Conservation (phyloP, 1,140 invertebrate genomes). For the Pseudachorutes palmiensis region DNA sequence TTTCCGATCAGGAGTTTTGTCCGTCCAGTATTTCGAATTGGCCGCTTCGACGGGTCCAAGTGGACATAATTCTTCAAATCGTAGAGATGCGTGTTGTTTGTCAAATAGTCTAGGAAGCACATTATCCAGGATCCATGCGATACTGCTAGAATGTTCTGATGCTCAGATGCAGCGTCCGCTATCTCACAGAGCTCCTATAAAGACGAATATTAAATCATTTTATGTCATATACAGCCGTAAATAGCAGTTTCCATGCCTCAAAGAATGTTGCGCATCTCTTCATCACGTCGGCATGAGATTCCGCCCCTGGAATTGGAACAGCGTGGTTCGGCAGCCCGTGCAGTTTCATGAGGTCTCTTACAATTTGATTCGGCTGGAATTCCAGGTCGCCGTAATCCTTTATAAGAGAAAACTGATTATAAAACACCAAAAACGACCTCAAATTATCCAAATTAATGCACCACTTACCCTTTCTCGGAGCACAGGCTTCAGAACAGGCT, state of each 20-base stretch:
- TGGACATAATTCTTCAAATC: not conserved
- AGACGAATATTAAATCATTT: slow-evolving; percentile 4
- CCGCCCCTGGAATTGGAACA: slow-evolving; percentile 26
- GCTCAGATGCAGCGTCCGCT: slow-evolving; percentile 12
- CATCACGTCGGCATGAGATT: slow-evolving; percentile 19
- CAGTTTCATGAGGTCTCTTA: slow-evolving; percentile 1
- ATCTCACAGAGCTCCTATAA: slow-evolving; percentile 23
- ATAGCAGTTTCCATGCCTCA: slow-evolving; percentile 18
- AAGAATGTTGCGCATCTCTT: slow-evolving; percentile 23
- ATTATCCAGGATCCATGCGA: slow-evolving; percentile 28
- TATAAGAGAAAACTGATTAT: too few relatives aligned
- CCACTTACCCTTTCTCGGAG: slow-evolving; percentile 28
- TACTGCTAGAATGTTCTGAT: slow-evolving; percentile 27
- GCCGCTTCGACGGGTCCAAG: too few relatives aligned
- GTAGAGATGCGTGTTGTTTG: slow-evolving; percentile 4
- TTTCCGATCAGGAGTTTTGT: not conserved
- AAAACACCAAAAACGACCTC: too few relatives aligned
- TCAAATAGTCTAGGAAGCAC: slow-evolving; percentile 28
- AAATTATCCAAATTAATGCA: too few relatives aligned
- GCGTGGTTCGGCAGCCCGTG: slow-evolving; percentile 13
- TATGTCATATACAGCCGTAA: too few relatives aligned
- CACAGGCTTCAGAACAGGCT: slow-evolving; percentile 9
- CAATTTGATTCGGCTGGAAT: slow-evolving; percentile 15
- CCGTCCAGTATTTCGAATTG: not conserved
- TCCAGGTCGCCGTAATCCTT: slow-evolving; percentile 34